A percentile compares a stretch with the other conserved stretches of the same genome.
Evolutionary conservation across 2,113 vertebrate species (phyloP).

Genomic region (Antechinus flavipes): DNA sequence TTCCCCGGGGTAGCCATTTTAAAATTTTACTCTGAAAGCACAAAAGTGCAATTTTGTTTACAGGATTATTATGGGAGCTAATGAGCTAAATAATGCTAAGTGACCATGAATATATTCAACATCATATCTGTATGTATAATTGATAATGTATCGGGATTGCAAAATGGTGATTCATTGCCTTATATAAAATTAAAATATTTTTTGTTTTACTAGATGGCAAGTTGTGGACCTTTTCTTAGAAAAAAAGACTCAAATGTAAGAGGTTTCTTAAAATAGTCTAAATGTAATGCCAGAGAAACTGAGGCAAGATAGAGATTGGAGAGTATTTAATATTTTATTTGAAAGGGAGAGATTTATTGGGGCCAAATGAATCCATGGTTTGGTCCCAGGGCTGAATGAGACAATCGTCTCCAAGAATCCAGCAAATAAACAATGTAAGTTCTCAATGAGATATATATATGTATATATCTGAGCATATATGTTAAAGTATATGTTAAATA

Average conservation of each 20-base stretch:
- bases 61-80: conserved; percentile 20
- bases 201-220: neutral
- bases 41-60: neutral
- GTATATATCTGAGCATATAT: no score
- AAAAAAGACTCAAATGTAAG: conserved; percentile 39
- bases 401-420: no score
- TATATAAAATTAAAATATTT: conserved; percentile 45
- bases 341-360: no score
- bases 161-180: conserved; percentile 50
- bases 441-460: no score
- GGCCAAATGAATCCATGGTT: no score
- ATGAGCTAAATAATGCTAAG: conserved; percentile 27
- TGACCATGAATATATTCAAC: conserved; percentile 39
- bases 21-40: neutral
- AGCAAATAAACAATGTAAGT: no score
- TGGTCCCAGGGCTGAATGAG: no score
- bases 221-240: conserved; percentile 47
- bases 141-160: neutral
- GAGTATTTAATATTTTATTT: no score
- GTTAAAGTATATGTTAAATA: no score
- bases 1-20: conserved; percentile 27
- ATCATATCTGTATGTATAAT: neutral
- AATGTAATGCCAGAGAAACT: neutral
- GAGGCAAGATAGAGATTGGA: no score
- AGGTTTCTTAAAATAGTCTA: conserved; percentile 54